phyloP scores from a whole-genome alignment of 2,113 vertebrate genomes.

The Galbula dea region DNA sequence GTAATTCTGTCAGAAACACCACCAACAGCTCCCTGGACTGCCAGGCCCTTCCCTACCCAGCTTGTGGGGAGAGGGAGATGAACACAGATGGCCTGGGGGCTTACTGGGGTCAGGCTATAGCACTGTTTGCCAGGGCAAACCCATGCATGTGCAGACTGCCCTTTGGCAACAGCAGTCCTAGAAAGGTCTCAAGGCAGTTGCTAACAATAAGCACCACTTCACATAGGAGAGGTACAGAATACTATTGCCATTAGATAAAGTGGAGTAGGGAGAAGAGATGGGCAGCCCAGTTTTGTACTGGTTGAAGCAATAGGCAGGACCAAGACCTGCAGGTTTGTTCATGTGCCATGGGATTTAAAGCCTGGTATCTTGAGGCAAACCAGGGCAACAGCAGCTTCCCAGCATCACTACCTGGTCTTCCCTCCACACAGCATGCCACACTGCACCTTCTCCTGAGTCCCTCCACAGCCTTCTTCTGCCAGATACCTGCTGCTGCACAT shows the following conservation, averaged over 20 bases:
- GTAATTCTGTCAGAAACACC: not conserved
- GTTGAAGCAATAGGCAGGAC: not conserved
- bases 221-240: not conserved
- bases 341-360: not conserved
- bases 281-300: not conserved
- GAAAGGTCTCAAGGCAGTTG: not conserved
- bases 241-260: not conserved
- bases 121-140: not conserved
- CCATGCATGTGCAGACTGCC: not conserved
- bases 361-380: not conserved
- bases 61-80: not conserved
- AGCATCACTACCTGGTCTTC: not conserved
- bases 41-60: not conserved
- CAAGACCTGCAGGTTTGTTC: not conserved
- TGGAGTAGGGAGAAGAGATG: not conserved
- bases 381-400: not conserved
- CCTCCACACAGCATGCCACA: accelerated
- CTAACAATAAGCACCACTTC: not conserved
- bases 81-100: not conserved
- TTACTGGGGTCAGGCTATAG: not conserved
- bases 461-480: not conserved
- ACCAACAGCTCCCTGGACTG: not conserved
- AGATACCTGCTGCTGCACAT: not conserved
- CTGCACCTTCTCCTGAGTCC: not conserved
- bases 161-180: not conserved